Evolutionary conservation across 2,888 invertebrate species (phyloP).

Genomic region (Leuctra nigra): DNA sequence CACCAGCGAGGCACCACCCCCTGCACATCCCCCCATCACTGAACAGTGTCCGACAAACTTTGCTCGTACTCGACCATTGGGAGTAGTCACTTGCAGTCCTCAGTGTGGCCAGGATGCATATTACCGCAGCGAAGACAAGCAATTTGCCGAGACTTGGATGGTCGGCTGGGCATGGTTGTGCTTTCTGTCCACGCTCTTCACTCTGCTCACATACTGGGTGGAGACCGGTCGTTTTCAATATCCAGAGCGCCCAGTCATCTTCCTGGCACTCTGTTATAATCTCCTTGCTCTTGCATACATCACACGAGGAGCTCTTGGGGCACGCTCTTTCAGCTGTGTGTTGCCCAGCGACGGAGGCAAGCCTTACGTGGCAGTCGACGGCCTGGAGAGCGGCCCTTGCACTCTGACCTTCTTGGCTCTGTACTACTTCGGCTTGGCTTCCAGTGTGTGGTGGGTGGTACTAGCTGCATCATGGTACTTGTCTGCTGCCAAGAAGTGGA

Average conservation of each 20-base stretch:
- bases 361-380: slow-evolving; percentile 45
- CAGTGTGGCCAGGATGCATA: slow-evolving; percentile 62
- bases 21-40: slow-evolving; percentile 35
- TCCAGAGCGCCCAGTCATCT: slow-evolving; percentile 87
- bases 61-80: slow-evolving; percentile 48
- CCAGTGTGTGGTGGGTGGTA: slow-evolving; percentile 69
- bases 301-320: slow-evolving; percentile 56
- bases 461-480: slow-evolving; percentile 85
- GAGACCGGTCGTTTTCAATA: slow-evolving; percentile 90
- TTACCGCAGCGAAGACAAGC: slow-evolving; percentile 60
- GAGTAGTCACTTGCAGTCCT: slow-evolving; percentile 45
- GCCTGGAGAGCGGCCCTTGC: slow-evolving; percentile 52
- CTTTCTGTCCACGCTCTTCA: slow-evolving; percentile 74
- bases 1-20: slow-evolving; percentile 42
- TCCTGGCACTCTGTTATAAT: slow-evolving; percentile 82
- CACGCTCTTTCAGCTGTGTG: slow-evolving; percentile 39
- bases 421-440: slow-evolving; percentile 73
- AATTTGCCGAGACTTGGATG: slow-evolving; percentile 65
- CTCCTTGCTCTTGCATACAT: slow-evolving; percentile 69
- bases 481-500: slow-evolving; percentile 88
- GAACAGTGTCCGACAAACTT: slow-evolving; percentile 54
- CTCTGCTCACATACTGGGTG: slow-evolving; percentile 78
- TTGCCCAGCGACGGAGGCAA: slow-evolving; percentile 39
- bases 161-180: slow-evolving; percentile 71
- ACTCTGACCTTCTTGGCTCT: slow-evolving; percentile 63